phyloP scores from a whole-genome alignment of 2,888 invertebrate species.

The Hirtodrosophila histrioides region DNA sequence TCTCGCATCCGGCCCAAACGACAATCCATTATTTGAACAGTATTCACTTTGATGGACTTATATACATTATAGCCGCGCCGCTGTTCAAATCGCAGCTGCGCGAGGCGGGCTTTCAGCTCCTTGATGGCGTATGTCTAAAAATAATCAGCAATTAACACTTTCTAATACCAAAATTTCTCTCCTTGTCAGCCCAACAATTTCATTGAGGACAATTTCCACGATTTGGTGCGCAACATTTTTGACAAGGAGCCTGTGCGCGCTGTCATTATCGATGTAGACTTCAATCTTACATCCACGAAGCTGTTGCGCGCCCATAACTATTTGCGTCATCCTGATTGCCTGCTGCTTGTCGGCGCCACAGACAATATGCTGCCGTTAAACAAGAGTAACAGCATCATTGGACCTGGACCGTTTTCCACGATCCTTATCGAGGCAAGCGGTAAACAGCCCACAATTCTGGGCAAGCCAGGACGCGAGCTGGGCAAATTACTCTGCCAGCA shows the following conservation, averaged over 20 bases:
- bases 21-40: slow-evolving; percentile 84
- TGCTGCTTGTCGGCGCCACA: slow-evolving; percentile 84
- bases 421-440: slow-evolving; percentile 82
- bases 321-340: slow-evolving; percentile 84
- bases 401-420: slow-evolving; percentile 83
- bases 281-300: slow-evolving; percentile 84
- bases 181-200: slow-evolving; percentile 29
- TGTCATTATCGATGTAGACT: slow-evolving; percentile 85
- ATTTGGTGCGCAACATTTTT: slow-evolving; percentile 60
- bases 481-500: slow-evolving; percentile 72
- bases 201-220: slow-evolving; percentile 66
- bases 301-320: slow-evolving; percentile 84
- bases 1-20: slow-evolving; percentile 84
- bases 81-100: slow-evolving; percentile 81
- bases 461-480: slow-evolving; percentile 85
- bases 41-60: slow-evolving; percentile 85
- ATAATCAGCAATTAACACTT: too few species aligned
- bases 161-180: not conserved
- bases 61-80: slow-evolving; percentile 84
- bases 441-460: slow-evolving; percentile 80
- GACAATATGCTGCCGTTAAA: slow-evolving; percentile 83
- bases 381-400: slow-evolving; percentile 80
- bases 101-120: slow-evolving; percentile 84
- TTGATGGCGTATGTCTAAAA: slow-evolving; percentile 81
- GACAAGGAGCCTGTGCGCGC: slow-evolving; percentile 84